phyloP scores from a whole-genome alignment of 2,113 vertebrate genomes.

The Ictalurus punctatus region DNA sequence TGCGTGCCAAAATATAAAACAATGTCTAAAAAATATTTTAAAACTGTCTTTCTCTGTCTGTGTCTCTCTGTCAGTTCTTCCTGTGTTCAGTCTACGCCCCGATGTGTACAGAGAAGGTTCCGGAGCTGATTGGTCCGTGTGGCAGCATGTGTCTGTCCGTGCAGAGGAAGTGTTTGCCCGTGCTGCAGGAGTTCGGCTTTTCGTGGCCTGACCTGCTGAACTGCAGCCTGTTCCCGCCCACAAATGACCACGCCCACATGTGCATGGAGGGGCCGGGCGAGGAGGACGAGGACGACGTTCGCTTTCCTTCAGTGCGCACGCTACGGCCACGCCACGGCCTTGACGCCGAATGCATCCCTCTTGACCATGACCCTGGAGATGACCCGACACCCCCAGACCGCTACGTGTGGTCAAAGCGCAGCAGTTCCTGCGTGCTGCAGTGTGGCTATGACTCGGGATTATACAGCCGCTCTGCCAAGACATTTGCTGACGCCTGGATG shows the following conservation, averaged over 20 bases:
- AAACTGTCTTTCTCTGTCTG: not conserved
- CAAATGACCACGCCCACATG: slow-evolving; percentile 99
- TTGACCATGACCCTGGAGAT: slow-evolving; percentile 15
- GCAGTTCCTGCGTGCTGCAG: slow-evolving; percentile 88
- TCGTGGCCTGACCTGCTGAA: slow-evolving; percentile 93
- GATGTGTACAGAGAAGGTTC: slow-evolving; percentile 99
- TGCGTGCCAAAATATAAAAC: not conserved
- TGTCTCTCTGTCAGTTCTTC: slow-evolving; percentile 82
- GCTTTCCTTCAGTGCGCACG: slow-evolving; percentile 78
- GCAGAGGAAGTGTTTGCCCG: slow-evolving; percentile 92
- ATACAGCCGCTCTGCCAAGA: slow-evolving; percentile 88
- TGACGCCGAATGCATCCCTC: slow-evolving; percentile 83
- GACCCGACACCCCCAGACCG: slow-evolving; percentile 72
- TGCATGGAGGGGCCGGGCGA: slow-evolving; percentile 98
- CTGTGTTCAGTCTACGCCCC: slow-evolving; percentile 97
- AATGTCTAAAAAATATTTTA: not conserved
- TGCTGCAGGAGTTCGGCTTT: slow-evolving; percentile 95
- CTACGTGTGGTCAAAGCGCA: slow-evolving; percentile 94
- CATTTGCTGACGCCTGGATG: slow-evolving; percentile 99
- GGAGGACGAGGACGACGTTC: slow-evolving; percentile 89
- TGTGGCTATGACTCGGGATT: slow-evolving; percentile 93
- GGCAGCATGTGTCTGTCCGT: slow-evolving; percentile 97
- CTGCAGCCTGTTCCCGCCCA: slow-evolving; percentile 97
- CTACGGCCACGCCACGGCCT: slow-evolving; percentile 72
- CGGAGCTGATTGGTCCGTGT: slow-evolving; percentile 95